phyloP scores from a whole-genome alignment of 2,888 invertebrate species.

The Conops quadrifasciatus region DNA sequence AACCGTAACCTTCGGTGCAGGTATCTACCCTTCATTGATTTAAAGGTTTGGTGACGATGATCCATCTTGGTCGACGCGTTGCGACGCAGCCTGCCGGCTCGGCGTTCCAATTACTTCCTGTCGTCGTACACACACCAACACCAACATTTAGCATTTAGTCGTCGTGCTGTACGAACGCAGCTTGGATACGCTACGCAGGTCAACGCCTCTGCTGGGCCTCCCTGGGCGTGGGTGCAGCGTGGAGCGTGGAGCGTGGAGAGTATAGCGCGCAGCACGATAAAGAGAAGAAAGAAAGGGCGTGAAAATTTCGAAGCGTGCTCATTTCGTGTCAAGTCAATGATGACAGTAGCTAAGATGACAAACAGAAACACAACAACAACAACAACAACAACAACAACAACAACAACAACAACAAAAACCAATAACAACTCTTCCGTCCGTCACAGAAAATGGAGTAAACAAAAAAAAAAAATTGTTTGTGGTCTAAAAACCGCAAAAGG shows the following conservation, averaged over 20 bases:
- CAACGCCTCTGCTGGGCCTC: constrained; percentile 12
- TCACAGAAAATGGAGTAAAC: neutral
- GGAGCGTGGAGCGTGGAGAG: neutral
- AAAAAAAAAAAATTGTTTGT: constrained; percentile 52
- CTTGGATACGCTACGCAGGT: constrained; percentile 12
- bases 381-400: constrained; percentile 12
- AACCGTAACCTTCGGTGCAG: no score
- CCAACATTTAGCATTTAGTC: neutral
- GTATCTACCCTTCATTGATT: no score
- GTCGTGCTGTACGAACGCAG: neutral
- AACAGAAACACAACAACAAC: constrained; percentile 20
- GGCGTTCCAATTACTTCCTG: constrained; percentile 8
- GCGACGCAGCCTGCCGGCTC: neutral
- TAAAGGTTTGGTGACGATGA: no score
- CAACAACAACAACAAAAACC: constrained; percentile 18
- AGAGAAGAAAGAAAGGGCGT: neutral
- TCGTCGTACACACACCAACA: neutral
- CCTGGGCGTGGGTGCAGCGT: neutral
- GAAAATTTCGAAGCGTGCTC: neutral
- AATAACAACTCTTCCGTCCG: neutral
- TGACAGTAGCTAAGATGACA: constrained; percentile 20
- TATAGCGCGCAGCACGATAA: neutral
- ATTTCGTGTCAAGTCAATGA: constrained; percentile 19
- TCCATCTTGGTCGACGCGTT: neutral
- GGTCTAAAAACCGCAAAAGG: constrained; percentile 58